Evolutionary conservation across 1,140 invertebrate genomes (phyloP), one percentile per base, ranked within the genome.

Genomic region (Physella acuta): DNA sequence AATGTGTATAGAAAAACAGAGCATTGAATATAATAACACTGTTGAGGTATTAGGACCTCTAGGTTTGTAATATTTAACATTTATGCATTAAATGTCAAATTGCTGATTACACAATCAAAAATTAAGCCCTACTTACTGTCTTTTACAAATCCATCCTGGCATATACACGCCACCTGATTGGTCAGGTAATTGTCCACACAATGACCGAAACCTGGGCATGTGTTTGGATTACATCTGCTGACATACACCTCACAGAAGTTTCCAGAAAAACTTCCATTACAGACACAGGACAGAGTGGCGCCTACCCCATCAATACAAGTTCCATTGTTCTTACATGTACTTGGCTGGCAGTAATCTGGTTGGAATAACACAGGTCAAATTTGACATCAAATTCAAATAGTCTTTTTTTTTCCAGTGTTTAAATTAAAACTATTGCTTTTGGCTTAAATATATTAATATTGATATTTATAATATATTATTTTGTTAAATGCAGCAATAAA

Each of bases 161-260:
- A 59, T 28, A 31, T 3, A 33, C 58, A 59, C 2, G 20, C 2
- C 14, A 14, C 30, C 58, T 31, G 58, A 31, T 33, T 11, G 28
- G 28, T 59, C 28, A 33, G 28, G 30, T 59, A 59, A 30, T 31
- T 4, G 4, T 59, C 58, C 30, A 59, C 58, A 59, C 58, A 59
- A 11, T 44, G 20, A 11, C 8, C 39, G 20, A 44, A 44, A 11
- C 8, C 39, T 44, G 39, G 39, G 39, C 39, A 44, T 44, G 39
- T 11, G 20, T 8, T 17, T 28, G 28, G 20, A 28, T n/a, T 30
- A 20, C 58, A 59, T 11, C 11, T 33, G 17, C 5, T 33, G 4
- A 28, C 33, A 20, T 31, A 20, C 33, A 28, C 30, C 58, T 33
- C 28, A 8, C 33, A 8, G 20, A 44, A 20, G 39, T 44, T 20